These are phyloP conservation scores for Macroglossus sobrinus DNA, from an alignment of 2,113 vertebrate genomes.

Conservation along the genomic window DNA sequence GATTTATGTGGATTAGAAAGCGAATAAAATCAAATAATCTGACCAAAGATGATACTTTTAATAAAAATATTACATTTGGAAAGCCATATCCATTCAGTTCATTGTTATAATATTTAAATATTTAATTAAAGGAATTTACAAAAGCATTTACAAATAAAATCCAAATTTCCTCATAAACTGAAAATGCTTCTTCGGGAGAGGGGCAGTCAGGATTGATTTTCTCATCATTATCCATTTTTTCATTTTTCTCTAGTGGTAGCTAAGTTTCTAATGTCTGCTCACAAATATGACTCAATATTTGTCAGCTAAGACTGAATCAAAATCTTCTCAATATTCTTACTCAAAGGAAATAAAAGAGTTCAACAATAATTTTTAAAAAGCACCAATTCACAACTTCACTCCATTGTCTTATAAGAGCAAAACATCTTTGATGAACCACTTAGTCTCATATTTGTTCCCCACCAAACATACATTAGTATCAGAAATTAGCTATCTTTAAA, in stretches of 20 bases:
- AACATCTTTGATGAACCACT: background rate
- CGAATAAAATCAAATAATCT: conserved; percentile 24
- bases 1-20: background rate
- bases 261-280: background rate
- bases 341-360: conserved; percentile 4
- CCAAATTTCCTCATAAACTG: background rate
- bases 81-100: background rate
- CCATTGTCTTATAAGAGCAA: background rate
- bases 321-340: background rate
- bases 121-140: background rate
- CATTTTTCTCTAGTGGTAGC: background rate
- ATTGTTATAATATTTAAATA: background rate
- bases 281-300: background rate
- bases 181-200: background rate
- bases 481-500: background rate
- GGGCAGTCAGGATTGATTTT: background rate
- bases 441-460: background rate
- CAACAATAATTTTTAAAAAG: background rate
- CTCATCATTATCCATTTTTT: background rate
- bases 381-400: background rate
- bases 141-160: background rate
- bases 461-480: background rate
- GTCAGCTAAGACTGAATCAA: background rate
- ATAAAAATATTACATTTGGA: background rate
- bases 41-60: background rate